Conservation (phyloP, 1,140 invertebrate species). For the Dolichoris vasculosae region DNA sequence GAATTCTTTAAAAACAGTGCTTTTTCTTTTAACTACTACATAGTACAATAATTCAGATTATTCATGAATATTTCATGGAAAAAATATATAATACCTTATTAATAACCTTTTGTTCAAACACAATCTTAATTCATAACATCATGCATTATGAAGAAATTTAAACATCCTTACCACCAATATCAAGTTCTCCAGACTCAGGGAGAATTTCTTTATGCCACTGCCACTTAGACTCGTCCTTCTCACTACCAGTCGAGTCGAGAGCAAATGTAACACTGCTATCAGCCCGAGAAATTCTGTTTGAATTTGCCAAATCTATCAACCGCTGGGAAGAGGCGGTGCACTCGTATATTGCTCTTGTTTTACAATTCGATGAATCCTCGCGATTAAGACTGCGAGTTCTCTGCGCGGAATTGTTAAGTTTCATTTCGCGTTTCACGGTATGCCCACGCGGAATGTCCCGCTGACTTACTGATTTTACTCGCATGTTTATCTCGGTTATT, state of each 20-base stretch:
- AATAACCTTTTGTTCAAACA: no score
- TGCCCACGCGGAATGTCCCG: conserved; percentile 67
- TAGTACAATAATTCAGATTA: no score
- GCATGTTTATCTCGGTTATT: conserved; percentile 62
- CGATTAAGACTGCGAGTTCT: conserved; percentile 71
- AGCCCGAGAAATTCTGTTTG: conserved; percentile 60
- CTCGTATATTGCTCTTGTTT: conserved; percentile 51
- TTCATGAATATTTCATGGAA: no score
- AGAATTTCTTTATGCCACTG: conserved; percentile 31
- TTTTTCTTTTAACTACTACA: no score
- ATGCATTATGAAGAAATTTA: background rate
- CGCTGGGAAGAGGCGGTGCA: conserved; percentile 63
- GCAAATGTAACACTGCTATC: conserved; percentile 71
- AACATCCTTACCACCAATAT: conserved; percentile 13
- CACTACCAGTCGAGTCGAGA: conserved; percentile 49
- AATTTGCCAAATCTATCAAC: conserved; percentile 24
- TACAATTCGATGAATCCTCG: conserved; percentile 61
- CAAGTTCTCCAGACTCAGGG: background rate
- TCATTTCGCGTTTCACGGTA: conserved; percentile 67
- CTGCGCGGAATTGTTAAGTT: conserved; percentile 63
- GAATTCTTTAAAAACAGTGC: no score
- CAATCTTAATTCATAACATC: no score
- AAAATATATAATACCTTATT: no score
- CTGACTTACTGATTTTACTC: conserved; percentile 69
- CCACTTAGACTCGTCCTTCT: conserved; percentile 33